Evolutionary conservation across 2,888 invertebrate species (phyloP).

Genomic region (Nomada ferruginata): DNA sequence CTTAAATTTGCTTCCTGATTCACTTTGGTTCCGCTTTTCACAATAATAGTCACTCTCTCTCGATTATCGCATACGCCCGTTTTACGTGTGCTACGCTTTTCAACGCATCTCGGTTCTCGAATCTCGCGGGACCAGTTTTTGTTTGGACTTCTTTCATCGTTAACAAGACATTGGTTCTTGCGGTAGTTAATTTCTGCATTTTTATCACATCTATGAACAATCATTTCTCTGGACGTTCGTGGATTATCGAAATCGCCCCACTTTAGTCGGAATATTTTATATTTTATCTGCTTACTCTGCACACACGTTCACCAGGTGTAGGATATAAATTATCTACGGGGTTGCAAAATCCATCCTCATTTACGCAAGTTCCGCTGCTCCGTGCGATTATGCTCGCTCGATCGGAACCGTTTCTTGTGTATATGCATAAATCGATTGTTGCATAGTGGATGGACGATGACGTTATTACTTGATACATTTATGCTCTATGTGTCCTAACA

Average conservation of each 20-base stretch:
- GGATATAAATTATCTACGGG: slow-evolving; percentile 2
- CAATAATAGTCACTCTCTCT: slow-evolving; percentile 2
- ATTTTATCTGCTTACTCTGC: slow-evolving; percentile 1
- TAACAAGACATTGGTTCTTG: not conserved
- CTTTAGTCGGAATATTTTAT: not conserved
- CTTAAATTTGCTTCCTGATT: not conserved
- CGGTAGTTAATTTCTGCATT: not conserved
- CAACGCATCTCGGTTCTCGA: not conserved
- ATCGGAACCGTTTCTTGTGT: slow-evolving; percentile 47
- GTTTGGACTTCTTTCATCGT: not conserved
- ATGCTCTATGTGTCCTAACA: not conserved
- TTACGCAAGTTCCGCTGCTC: slow-evolving; percentile 61
- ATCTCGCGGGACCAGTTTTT: too few relatives aligned
- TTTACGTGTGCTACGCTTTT: not conserved
- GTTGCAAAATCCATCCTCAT: slow-evolving; percentile 46
- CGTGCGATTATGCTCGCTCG: slow-evolving; percentile 44
- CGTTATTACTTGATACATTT: not conserved
- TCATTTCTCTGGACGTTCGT: not conserved
- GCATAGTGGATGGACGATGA: not conserved
- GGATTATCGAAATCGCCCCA: slow-evolving; percentile 11
- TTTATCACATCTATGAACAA: not conserved
- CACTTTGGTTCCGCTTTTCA: not conserved
- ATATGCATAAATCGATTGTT: slow-evolving; percentile 31
- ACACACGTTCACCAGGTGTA: slow-evolving; percentile 41
- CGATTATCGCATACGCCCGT: too few relatives aligned